A percentile compares a stretch with the other conserved stretches of the same genome.
phyloP scores from a whole-genome alignment of 2,888 invertebrate species.

The Drosophila siamana region DNA sequence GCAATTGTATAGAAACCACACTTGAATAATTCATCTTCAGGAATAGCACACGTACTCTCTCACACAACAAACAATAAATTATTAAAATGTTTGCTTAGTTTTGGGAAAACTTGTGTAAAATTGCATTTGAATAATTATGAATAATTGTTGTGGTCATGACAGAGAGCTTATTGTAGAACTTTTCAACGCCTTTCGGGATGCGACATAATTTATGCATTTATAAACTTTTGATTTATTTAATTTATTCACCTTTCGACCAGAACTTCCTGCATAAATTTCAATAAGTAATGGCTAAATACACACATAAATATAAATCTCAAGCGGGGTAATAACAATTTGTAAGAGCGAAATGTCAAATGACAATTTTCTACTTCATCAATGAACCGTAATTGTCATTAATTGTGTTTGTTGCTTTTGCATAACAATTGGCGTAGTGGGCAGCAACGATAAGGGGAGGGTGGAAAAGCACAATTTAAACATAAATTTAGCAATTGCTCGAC shows the following conservation, averaged over 20 bases:
- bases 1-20: neutral
- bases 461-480: constrained; percentile 45
- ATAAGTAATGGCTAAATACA: constrained; percentile 35
- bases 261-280: constrained; percentile 47
- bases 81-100: constrained; percentile 11
- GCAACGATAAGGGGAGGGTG: neutral
- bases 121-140: constrained; percentile 45
- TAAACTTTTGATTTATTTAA: constrained; percentile 68
- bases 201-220: constrained; percentile 55
- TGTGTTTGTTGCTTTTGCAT: constrained; percentile 56
- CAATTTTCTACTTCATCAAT: constrained; percentile 62
- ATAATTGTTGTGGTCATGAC: constrained; percentile 35
- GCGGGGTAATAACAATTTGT: constrained; percentile 33
- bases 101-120: constrained; percentile 7
- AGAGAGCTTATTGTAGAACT: constrained; percentile 31
- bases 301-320: constrained; percentile 28
- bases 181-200: constrained; percentile 18
- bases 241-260: constrained; percentile 50
- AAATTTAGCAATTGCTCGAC: constrained; percentile 59
- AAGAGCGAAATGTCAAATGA: constrained; percentile 32
- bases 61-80: constrained; percentile 1
- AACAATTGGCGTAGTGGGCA: constrained; percentile 36
- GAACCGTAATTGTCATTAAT: constrained; percentile 76
- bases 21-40: neutral
- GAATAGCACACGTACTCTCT: neutral